Evolutionary conservation across 2,888 invertebrate species (phyloP).

Genomic region (Sinhomidia bicolor): DNA sequence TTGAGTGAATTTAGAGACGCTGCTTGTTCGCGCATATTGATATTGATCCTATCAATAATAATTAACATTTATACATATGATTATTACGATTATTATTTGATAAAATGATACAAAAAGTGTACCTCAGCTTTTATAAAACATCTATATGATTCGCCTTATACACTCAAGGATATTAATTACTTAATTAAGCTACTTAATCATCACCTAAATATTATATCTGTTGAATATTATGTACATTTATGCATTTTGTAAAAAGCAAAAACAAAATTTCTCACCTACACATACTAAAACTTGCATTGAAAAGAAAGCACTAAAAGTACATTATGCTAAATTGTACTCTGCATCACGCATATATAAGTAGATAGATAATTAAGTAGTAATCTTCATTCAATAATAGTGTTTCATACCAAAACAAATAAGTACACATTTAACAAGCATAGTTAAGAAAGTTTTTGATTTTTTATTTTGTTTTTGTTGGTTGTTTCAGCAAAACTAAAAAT

Average conservation of each 20-base stretch:
- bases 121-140: conserved; percentile 70
- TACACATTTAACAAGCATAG: not conserved
- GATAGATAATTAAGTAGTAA: not conserved
- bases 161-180: conserved; percentile 71
- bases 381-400: not conserved
- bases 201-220: not conserved
- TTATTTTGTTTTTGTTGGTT: not conserved
- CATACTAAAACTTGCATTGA: no score
- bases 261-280: no score
- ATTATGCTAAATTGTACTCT: not conserved
- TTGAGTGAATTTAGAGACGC: not conserved
- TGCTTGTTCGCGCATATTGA: conserved; percentile 38
- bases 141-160: conserved; percentile 71
- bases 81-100: conserved; percentile 34
- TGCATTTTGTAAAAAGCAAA: not conserved
- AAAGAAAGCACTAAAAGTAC: no score
- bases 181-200: conserved; percentile 11
- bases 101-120: conserved; percentile 62
- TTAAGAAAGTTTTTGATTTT: not conserved
- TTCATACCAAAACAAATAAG: not conserved
- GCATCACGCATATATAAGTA: not conserved
- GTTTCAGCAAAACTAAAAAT: no score
- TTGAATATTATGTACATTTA: conserved; percentile 17
- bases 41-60: conserved; percentile 21
- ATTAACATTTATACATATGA: no score